These are phyloP conservation scores for Myotis lucifugus DNA, from an alignment of 2,113 vertebrate species.

Conservation along the genomic window DNA sequence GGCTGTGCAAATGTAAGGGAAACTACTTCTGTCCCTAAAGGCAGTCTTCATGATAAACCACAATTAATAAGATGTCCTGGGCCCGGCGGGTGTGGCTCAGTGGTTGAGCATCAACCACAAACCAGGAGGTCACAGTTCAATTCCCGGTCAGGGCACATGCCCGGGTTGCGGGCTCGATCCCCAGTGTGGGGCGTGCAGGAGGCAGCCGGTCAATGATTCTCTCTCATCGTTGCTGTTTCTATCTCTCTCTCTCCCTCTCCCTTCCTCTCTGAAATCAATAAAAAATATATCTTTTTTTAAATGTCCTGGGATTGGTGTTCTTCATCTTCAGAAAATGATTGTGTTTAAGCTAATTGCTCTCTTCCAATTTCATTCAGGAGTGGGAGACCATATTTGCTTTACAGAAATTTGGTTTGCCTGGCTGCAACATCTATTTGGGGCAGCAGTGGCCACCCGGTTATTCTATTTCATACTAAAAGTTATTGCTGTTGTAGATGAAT, in stretches of 20 bases:
- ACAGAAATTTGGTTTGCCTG: slow-evolving; percentile 1
- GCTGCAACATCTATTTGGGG: slow-evolving; percentile 3
- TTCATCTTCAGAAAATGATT: slow-evolving; percentile 37
- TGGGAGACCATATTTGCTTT: neutral
- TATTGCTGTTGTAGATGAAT: slow-evolving; percentile 13
- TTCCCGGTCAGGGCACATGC: too few relatives aligned
- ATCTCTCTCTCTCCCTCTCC: too few relatives aligned
- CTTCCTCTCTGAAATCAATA: too few relatives aligned
- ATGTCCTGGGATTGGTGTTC: neutral
- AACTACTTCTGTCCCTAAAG: neutral
- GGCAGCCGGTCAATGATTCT: too few relatives aligned
- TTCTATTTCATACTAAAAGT: neutral
- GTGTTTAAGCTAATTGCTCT: neutral
- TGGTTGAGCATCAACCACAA: too few relatives aligned
- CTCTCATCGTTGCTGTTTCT: too few relatives aligned
- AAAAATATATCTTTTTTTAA: neutral
- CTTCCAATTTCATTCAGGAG: neutral
- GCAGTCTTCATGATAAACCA: neutral
- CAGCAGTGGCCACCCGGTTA: neutral
- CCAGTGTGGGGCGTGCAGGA: too few relatives aligned
- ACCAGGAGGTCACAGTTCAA: too few relatives aligned
- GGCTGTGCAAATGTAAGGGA: neutral
- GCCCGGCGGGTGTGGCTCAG: neutral
- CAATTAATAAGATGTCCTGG: neutral
- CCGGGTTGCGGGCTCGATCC: too few relatives aligned